Base-by-base conservation (phyloP, 2,888 invertebrate genomes). In the Apamea sordens region DNA sequence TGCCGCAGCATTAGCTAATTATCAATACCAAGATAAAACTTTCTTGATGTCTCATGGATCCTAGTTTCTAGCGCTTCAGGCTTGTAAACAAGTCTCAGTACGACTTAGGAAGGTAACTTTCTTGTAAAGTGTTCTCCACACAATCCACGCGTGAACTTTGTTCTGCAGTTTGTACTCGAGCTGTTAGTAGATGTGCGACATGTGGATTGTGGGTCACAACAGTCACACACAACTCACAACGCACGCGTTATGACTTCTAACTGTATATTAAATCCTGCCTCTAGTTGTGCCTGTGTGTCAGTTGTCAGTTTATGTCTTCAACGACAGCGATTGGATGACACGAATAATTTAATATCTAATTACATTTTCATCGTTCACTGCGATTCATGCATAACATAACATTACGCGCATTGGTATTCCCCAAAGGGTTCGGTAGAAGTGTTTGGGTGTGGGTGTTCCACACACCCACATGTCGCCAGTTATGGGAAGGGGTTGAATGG, bases 181-280 rank as follows among this genome's bases (percentile, higher is more conserved):
- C 28, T 64, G 61, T 70, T 65, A 61, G 76, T 65, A 41, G 59
- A 59, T 32, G 47, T 32, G 53, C 41, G 18, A 24, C 7, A 15
- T 67, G 73, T 53, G 41, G 36, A 28, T 70, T n/a, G n/a, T n/a
- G n/a, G n/a, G n/a, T n/a, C n/a, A n/a, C n/a, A n/a, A n/a, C n/a
- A n/a, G n/a, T n/a, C n/a, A n/a, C n/a, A n/a, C n/a, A 61, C 61
- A n/a, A 63, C 61, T n/a, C 56, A 61, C 53, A n/a, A 63, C 61
- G 24, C 56, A 10, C 65, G 36, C 67, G 24, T 47, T 68, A 76
- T 21, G 68, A 50, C 41, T 56, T 70, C 44, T 32, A 67, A 71
- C 83, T 78, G n/a, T 71, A 63, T 63, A 71, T 82, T 78, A 76
- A 32, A 67, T 76, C 50, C 53, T 64, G 21, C 1, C 11, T 13